Conservation (phyloP, 2,888 invertebrate genomes). For the Tipula helvola region DNA sequence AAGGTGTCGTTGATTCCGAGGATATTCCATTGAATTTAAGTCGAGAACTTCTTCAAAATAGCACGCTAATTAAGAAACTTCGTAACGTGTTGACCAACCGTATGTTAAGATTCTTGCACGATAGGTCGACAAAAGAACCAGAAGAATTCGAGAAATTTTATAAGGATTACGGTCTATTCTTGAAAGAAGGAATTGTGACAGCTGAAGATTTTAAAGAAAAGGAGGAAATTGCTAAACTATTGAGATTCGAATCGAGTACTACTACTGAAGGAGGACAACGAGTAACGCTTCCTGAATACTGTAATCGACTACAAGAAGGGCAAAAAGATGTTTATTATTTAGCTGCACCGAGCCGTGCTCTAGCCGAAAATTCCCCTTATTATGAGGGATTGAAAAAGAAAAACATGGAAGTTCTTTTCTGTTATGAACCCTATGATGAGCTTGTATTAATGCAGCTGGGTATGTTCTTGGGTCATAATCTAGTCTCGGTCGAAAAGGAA, state of each 20-base stretch:
- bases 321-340: slow-evolving; percentile 85
- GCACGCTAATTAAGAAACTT: slow-evolving; percentile 74
- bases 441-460: slow-evolving; percentile 80
- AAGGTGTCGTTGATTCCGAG: slow-evolving; percentile 97
- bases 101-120: slow-evolving; percentile 71
- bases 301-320: slow-evolving; percentile 57
- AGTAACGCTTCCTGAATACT: slow-evolving; percentile 73
- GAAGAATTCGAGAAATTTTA: slow-evolving; percentile 77
- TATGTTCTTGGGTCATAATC: slow-evolving; percentile 53
- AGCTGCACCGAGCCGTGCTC: slow-evolving; percentile 82
- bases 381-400: slow-evolving; percentile 82
- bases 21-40: slow-evolving; percentile 96
- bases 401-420: slow-evolving; percentile 84
- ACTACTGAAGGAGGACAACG: slow-evolving; percentile 55
- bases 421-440: slow-evolving; percentile 96
- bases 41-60: slow-evolving; percentile 89
- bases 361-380: slow-evolving; percentile 92
- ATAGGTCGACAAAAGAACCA: slow-evolving; percentile 71
- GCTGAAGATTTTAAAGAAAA: slow-evolving; percentile 68
- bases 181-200: slow-evolving; percentile 91
- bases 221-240: slow-evolving; percentile 80
- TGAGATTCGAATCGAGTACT: slow-evolving; percentile 86
- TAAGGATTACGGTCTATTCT: slow-evolving; percentile 80
- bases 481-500: slow-evolving; percentile 89
- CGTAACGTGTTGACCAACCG: slow-evolving; percentile 71